Evolutionary conservation across 2,888 invertebrate genomes (phyloP).

Genomic region (Diaperis boleti): DNA sequence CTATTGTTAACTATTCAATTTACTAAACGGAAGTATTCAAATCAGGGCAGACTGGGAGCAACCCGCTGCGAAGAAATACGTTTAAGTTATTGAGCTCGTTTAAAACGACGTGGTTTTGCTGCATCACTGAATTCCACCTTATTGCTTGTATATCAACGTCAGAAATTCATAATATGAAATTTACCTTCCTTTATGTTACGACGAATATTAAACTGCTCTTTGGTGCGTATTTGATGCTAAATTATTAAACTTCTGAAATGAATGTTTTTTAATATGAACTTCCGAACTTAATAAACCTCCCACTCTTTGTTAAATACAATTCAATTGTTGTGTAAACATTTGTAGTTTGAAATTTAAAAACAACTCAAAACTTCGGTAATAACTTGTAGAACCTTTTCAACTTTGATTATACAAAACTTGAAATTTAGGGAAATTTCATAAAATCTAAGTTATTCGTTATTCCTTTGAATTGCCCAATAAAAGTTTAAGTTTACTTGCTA

Average conservation of each 20-base stretch:
- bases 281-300: slow-evolving; percentile 47
- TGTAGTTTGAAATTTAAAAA: not conserved
- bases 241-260: slow-evolving; percentile 51
- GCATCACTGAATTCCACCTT: slow-evolving; percentile 52
- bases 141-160: slow-evolving; percentile 54
- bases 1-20: slow-evolving; percentile 42
- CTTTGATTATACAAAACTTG: not conserved
- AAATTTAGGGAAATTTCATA: too few species aligned
- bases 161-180: slow-evolving; percentile 53
- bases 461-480: too few species aligned
- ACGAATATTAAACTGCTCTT: slow-evolving; percentile 52
- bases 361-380: not conserved
- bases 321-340: not conserved
- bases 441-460: too few species aligned
- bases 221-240: slow-evolving; percentile 52
- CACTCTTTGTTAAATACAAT: slow-evolving; percentile 20
- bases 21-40: slow-evolving; percentile 48
- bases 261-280: slow-evolving; percentile 50
- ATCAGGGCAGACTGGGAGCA: slow-evolving; percentile 43
- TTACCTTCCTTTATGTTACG: slow-evolving; percentile 51
- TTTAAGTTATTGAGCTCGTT: slow-evolving; percentile 48
- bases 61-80: slow-evolving; percentile 46
- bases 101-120: slow-evolving; percentile 47
- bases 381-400: not conserved
- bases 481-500: too few species aligned